These are phyloP conservation scores for Calephelis perditalis DNA, from an alignment of 2,888 invertebrate genomes.

Conservation along the genomic window DNA sequence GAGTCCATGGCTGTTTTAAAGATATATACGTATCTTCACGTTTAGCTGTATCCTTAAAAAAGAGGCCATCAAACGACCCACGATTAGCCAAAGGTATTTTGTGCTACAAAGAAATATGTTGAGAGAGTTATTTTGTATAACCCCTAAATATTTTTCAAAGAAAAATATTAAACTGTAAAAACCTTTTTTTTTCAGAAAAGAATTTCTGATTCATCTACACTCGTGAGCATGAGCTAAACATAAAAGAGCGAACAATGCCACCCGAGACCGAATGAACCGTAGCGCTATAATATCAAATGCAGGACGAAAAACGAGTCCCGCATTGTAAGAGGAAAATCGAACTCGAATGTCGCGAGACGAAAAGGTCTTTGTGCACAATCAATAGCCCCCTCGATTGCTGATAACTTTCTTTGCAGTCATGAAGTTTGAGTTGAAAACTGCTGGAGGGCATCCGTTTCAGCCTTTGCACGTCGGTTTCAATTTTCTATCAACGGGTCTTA, in stretches of 20 bases:
- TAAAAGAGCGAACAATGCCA: constrained; percentile 44
- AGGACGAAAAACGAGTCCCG: constrained; percentile 64
- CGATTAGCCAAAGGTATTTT: too few species aligned
- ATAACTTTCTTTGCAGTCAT: constrained; percentile 66
- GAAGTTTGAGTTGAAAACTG: constrained; percentile 55
- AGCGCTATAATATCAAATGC: constrained; percentile 60
- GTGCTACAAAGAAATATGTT: too few species aligned
- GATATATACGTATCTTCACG: too few species aligned
- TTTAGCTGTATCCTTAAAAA: too few species aligned
- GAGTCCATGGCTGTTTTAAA: too few species aligned
- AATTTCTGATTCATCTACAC: too few species aligned
- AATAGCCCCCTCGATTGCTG: constrained; percentile 69
- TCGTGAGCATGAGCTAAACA: constrained; percentile 34
- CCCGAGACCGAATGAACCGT: constrained; percentile 51
- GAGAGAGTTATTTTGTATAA: too few species aligned
- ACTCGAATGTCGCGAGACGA: constrained; percentile 66
- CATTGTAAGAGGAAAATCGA: constrained; percentile 70
- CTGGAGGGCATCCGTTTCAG: constrained; percentile 45
- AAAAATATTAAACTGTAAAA: too few species aligned
- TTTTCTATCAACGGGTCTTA: constrained; percentile 26
- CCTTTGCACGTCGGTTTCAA: constrained; percentile 26
- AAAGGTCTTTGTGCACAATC: constrained; percentile 70
- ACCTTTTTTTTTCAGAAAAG: too few species aligned
- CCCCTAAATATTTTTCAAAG: too few species aligned
- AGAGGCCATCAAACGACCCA: too few species aligned